These are phyloP conservation scores for Esox masquinongy DNA, from an alignment of 2,797 vertebrate genomes.

Conservation along the genomic window DNA sequence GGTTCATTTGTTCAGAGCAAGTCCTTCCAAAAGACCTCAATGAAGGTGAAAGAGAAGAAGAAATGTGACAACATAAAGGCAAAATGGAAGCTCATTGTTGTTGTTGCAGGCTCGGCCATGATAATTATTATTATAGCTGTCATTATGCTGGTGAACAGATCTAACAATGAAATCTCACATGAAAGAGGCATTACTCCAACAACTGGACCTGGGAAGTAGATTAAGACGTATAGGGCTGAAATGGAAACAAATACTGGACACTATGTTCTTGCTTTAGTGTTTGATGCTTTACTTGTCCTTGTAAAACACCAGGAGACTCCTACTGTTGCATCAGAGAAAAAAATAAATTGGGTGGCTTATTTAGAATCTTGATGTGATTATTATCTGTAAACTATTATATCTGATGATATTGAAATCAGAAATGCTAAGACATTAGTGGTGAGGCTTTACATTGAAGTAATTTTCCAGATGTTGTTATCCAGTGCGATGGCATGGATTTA, in stretches of 20 bases:
- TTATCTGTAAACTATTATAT: neutral
- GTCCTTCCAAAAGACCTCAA: neutral
- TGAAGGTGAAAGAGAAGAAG: neutral
- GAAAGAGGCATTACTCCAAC: neutral
- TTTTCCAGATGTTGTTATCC: too few relatives aligned
- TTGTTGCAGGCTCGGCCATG: neutral
- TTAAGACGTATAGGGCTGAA: neutral
- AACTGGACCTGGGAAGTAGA: neutral
- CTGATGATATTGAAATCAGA: neutral
- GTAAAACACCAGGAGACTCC: neutral
- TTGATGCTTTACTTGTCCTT: neutral
- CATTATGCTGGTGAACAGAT: neutral
- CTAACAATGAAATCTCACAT: neutral
- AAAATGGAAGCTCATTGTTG: neutral
- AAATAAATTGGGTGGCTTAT: neutral
- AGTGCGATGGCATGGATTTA: neutral
- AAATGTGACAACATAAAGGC: neutral
- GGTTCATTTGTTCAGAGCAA: neutral
- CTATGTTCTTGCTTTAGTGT: neutral
- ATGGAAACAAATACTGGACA: neutral
- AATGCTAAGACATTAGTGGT: neutral
- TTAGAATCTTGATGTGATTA: neutral
- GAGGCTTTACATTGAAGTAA: too few relatives aligned
- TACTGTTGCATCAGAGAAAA: neutral
- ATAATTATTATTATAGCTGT: slow-evolving; percentile 4